Evolutionary conservation across 1,140 invertebrate genomes (phyloP).

Genomic region (Drosophila azteca): DNA sequence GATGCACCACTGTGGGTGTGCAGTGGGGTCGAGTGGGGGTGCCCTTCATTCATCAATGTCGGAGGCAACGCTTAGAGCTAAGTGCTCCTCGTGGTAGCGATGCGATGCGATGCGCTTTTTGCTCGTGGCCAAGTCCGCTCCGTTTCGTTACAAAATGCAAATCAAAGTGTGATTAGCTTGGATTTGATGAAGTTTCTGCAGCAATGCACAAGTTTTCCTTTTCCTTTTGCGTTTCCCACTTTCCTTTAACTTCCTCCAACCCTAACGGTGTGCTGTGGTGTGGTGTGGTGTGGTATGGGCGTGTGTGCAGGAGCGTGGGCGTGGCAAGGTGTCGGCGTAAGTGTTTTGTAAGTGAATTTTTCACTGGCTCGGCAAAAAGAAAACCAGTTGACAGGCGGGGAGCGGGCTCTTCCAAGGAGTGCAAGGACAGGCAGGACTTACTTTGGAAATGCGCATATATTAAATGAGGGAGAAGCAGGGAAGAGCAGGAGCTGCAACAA

Average conservation of each 20-base stretch:
- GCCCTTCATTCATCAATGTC: slow-evolving; percentile 76
- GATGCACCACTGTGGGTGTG: slow-evolving; percentile 23
- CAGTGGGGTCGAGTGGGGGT: neutral
- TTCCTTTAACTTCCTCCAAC: neutral
- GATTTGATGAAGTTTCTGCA: slow-evolving; percentile 78
- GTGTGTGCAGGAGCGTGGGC: slow-evolving; percentile 20
- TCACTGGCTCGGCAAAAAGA: slow-evolving; percentile 29
- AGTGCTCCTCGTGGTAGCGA: slow-evolving; percentile 58
- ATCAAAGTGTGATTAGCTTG: slow-evolving; percentile 81
- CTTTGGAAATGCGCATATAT: slow-evolving; percentile 62
- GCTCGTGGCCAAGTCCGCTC: slow-evolving; percentile 47
- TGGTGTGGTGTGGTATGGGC: neutral
- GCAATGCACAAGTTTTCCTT: slow-evolving; percentile 74
- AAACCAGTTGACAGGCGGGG: slow-evolving; percentile 34
- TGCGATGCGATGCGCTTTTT: slow-evolving; percentile 59
- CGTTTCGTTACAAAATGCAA: slow-evolving; percentile 71
- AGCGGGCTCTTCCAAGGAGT: neutral
- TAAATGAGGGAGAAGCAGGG: slow-evolving; percentile 13
- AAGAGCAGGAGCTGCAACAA: slow-evolving; percentile 1
- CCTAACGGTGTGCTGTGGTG: neutral
- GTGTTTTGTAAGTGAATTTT: slow-evolving; percentile 78
- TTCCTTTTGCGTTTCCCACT: neutral
- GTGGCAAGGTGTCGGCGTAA: slow-evolving; percentile 66
- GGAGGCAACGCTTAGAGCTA: slow-evolving; percentile 65
- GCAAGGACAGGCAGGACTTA: slow-evolving; percentile 38